phyloP scores from a whole-genome alignment of 2,888 invertebrate genomes.

The Tetranychus piercei region DNA sequence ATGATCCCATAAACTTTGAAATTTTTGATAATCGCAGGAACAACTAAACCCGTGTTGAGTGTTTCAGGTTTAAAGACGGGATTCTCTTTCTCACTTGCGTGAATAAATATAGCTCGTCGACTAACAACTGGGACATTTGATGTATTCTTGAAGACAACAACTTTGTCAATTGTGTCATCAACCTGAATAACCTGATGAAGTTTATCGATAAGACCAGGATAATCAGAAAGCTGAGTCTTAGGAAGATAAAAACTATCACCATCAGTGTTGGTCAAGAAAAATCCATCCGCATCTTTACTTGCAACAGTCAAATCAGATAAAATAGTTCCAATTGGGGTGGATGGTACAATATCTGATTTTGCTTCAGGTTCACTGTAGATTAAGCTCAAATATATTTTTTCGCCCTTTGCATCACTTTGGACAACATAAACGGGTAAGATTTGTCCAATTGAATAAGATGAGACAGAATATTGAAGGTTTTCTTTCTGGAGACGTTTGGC shows the following conservation, averaged over 20 bases:
- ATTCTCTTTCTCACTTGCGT: conserved; percentile 25
- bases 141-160: conserved; percentile 17
- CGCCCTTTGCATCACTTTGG: not conserved
- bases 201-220: conserved; percentile 15
- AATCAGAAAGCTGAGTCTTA: conserved; percentile 18
- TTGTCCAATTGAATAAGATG: conserved; percentile 33
- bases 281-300: conserved; percentile 17
- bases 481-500: conserved; percentile 27
- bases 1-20: conserved; percentile 31
- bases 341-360: not conserved
- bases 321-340: not conserved
- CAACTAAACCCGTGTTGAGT: conserved; percentile 26
- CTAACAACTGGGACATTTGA: conserved; percentile 13
- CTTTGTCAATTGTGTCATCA: conserved; percentile 17
- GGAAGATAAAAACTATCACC: conserved; percentile 15
- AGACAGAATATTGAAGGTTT: conserved; percentile 29
- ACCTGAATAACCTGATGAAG: conserved; percentile 8
- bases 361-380: not conserved
- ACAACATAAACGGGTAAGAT: conserved; percentile 23
- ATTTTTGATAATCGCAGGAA: conserved; percentile 30
- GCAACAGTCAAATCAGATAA: conserved; percentile 3
- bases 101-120: conserved; percentile 19
- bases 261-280: conserved; percentile 11
- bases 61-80: conserved; percentile 26
- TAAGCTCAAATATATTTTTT: conserved; percentile 6